Evolutionary conservation across 1,140 invertebrate genomes (phyloP).

Genomic region (Cephus cinctus): DNA sequence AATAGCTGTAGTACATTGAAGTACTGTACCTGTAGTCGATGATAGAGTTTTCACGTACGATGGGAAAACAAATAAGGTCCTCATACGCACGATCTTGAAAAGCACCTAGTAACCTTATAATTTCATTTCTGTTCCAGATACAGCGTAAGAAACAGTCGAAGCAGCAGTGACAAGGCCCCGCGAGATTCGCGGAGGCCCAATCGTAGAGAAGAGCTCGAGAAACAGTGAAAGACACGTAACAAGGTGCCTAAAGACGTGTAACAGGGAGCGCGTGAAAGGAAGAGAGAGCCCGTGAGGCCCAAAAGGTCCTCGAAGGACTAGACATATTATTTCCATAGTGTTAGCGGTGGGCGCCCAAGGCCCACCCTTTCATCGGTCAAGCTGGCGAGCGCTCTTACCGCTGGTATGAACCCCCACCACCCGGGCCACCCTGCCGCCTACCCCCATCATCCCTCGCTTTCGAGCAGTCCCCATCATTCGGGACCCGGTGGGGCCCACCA

Average conservation of each 20-base stretch:
- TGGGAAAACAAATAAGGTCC: too few relatives aligned
- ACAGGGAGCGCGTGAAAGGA: slow-evolving; percentile 5
- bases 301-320: neutral
- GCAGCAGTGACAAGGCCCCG: too few relatives aligned
- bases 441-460: slow-evolving; percentile 53
- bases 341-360: slow-evolving; percentile 48
- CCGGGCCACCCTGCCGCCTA: slow-evolving; percentile 48
- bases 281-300: slow-evolving; percentile 18
- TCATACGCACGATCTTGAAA: too few relatives aligned
- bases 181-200: too few relatives aligned
- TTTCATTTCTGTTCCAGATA: too few relatives aligned
- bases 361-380: slow-evolving; percentile 52
- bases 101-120: too few relatives aligned
- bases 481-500: slow-evolving; percentile 46
- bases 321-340: too few relatives aligned
- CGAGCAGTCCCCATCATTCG: slow-evolving; percentile 53
- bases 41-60: too few relatives aligned
- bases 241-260: neutral
- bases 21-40: too few relatives aligned
- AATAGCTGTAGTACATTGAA: too few relatives aligned
- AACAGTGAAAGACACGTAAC: neutral
- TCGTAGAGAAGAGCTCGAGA: too few relatives aligned
- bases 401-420: slow-evolving; percentile 57
- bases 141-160: too few relatives aligned
- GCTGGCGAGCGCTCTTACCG: slow-evolving; percentile 56